Evolutionary conservation across 2,113 vertebrate genomes (phyloP), one percentile per base, ranked within the genome.

Genomic region (Anser brachyrhynchus): DNA sequence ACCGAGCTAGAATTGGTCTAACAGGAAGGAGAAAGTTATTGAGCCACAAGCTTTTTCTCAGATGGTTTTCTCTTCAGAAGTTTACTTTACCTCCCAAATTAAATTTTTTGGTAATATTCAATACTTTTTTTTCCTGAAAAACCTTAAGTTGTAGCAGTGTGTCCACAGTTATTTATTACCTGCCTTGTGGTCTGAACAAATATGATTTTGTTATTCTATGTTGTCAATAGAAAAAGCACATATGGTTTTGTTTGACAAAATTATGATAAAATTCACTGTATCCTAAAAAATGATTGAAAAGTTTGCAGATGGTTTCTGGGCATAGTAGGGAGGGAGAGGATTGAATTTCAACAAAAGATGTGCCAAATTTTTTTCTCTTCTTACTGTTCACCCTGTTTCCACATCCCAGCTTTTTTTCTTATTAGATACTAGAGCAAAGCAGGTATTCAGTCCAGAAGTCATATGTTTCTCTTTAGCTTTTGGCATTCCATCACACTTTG

Each of bases 251-350:
- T 94, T 98, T 98, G 98, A 97, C 95, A 98, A 97, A 98, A 98
- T 97, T 97, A 98, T 98, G 98, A 98, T 98, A 98, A 98, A 98
- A 98, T 98, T 98, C 98, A 98, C 98, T 98, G 97, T 97, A 98
- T 98, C 97, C 97, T 98, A 96, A 93, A 98, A 98, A 97, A 96
- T 97, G 97, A 98, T 97, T 98, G 98, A 98, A 98, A 98, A 97
- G 97, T 98, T 98, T 98, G 98, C 97, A 97, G 98, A 97, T 96
- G 96, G 94, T 96, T 97, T 94, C 84, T 96, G 97, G 97, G 97
- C 96, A 96, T 84, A 72, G 49, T 5, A 58, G 67, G 85, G 89
- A 84, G 84, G 54, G 69, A 87, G 80, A 64, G 59, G 96, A 96
- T 97, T 97, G 95, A 91, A 96, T 98, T 98, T 98, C 98, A 97